Percentiles rank a stretch among this genome's conserved stretches.
Conservation (phyloP, 2,888 invertebrate species). For the Diaphora mendica region DNA sequence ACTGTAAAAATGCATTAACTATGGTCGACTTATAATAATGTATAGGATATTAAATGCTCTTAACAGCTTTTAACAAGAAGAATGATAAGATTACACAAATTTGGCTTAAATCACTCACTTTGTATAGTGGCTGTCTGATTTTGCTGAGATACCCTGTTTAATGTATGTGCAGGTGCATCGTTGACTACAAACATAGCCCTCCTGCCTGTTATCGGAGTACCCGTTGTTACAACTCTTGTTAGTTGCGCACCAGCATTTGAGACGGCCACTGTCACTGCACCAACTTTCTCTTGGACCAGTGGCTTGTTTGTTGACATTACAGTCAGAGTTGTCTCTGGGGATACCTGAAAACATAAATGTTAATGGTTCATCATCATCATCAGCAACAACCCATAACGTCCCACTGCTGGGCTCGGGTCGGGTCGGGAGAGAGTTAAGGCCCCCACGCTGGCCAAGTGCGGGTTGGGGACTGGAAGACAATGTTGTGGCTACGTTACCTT, state of each 20-base stretch:
- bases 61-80: neutral
- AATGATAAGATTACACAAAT: neutral
- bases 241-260: constrained; percentile 79
- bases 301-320: constrained; percentile 84
- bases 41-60: too few relatives aligned
- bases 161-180: constrained; percentile 74
- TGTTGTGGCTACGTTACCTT: too few relatives aligned
- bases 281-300: constrained; percentile 83
- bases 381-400: too few relatives aligned
- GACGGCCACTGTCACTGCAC: constrained; percentile 77
- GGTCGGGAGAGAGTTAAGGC: too few relatives aligned
- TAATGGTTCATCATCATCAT: neutral
- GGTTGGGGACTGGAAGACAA: too few relatives aligned
- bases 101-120: constrained; percentile 65
- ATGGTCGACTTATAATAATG: too few relatives aligned
- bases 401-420: too few relatives aligned
- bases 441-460: too few relatives aligned
- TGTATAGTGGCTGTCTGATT: constrained; percentile 83
- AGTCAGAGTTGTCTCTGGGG: constrained; percentile 83
- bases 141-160: constrained; percentile 80
- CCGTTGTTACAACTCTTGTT: constrained; percentile 78
- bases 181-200: constrained; percentile 84
- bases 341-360: constrained; percentile 68
- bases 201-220: constrained; percentile 70
- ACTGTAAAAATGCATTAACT: too few relatives aligned